phyloP scores from a whole-genome alignment of 2,888 invertebrate species.

The Pimpla rufipes region DNA sequence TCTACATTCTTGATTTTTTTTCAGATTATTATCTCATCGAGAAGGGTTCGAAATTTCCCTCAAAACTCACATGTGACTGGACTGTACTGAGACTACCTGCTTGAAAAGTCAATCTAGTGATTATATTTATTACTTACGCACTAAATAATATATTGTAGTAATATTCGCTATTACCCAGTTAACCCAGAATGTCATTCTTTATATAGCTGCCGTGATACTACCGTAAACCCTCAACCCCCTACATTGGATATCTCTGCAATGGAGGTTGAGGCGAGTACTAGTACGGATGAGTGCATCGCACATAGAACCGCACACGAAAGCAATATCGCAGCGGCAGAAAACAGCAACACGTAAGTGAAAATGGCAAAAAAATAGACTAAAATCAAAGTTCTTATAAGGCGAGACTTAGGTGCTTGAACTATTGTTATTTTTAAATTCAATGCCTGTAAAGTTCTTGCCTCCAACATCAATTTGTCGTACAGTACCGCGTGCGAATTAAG shows the following conservation, averaged over 20 bases:
- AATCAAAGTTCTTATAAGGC: constrained; percentile 2
- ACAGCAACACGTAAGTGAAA: not conserved
- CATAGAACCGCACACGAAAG: not conserved
- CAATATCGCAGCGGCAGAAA: not conserved
- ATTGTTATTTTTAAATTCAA: constrained; percentile 7
- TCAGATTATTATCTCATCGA: too few relatives aligned
- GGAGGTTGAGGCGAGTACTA: not conserved
- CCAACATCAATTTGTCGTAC: too few relatives aligned
- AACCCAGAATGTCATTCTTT: constrained; percentile 14
- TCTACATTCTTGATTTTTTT: too few relatives aligned
- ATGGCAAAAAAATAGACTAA: not conserved
- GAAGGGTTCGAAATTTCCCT: too few relatives aligned
- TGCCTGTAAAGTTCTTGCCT: too few relatives aligned
- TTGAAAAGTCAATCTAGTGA: too few relatives aligned
- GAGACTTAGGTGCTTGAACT: not conserved
- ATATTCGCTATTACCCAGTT: constrained; percentile 5
- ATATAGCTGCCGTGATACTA: not conserved
- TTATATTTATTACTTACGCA: too few relatives aligned
- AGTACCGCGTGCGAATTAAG: too few relatives aligned
- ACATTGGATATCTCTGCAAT: constrained; percentile 1
- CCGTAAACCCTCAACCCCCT: constrained; percentile 1
- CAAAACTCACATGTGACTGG: too few relatives aligned
- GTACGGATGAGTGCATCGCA: constrained; percentile 3
- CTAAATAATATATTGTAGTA: too few relatives aligned
- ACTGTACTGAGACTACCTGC: too few relatives aligned